Percentiles rank a stretch among this genome's conserved stretches.
Conservation (phyloP, 1,140 invertebrate genomes). For the Choristoneura fumiferana region DNA sequence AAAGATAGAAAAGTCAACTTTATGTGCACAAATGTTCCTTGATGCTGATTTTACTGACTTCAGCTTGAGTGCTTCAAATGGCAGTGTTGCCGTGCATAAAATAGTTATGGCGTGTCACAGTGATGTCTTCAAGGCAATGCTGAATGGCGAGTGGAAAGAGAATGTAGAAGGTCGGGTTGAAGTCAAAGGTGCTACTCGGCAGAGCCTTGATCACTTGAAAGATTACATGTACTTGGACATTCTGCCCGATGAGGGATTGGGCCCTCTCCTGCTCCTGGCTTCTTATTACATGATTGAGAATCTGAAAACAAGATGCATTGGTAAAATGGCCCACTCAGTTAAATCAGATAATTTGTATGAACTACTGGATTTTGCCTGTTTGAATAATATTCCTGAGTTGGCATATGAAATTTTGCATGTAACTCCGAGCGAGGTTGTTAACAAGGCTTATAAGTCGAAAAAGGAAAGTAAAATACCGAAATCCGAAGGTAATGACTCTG, state of each 20-base stretch:
- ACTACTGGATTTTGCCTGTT: neutral
- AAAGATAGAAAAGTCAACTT: too few relatives aligned
- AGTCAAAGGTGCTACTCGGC: neutral
- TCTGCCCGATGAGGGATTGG: neutral
- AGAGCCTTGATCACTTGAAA: conserved; percentile 1
- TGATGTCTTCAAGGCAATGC: neutral
- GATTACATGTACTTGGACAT: neutral
- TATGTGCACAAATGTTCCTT: conserved; percentile 2
- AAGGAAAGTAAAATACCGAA: too few relatives aligned
- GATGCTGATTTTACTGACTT: neutral
- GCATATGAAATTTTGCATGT: too few relatives aligned
- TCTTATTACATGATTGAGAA: conserved; percentile 1
- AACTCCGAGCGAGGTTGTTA: too few relatives aligned
- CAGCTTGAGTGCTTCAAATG: neutral
- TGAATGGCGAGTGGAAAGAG: conserved; percentile 6
- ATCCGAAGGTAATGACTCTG: too few relatives aligned
- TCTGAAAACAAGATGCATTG: neutral
- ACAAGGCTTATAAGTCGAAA: too few relatives aligned
- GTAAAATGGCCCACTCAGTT: neutral
- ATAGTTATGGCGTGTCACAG: neutral
- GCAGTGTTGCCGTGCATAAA: conserved; percentile 2
- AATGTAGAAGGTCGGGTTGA: neutral
- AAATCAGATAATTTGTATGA: neutral
- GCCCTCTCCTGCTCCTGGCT: neutral
- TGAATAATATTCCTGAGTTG: neutral